Evolutionary conservation across 2,888 invertebrate species (phyloP).

Genomic region (Branchellion lobata): DNA sequence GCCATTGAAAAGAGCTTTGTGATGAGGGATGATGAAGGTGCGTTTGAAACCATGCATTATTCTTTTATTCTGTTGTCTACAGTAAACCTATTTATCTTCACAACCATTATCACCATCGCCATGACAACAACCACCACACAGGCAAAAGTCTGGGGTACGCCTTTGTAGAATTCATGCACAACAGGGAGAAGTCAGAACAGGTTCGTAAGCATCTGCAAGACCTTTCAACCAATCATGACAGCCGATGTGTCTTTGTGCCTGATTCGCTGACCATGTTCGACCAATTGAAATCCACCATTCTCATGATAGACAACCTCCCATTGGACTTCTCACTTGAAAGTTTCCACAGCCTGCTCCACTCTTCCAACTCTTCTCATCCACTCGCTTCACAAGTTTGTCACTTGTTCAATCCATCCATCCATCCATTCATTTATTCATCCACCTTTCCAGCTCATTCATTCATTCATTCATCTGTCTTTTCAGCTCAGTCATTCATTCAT

Average conservation of each 20-base stretch:
- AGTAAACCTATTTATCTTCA: neutral
- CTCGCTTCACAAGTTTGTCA: conserved; percentile 28
- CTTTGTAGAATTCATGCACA: conserved; percentile 65
- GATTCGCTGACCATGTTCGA: conserved; percentile 63
- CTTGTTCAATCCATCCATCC: too few species aligned
- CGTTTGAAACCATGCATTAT: conserved; percentile 42
- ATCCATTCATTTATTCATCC: too few species aligned
- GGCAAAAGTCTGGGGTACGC: conserved; percentile 67
- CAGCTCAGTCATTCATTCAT: too few species aligned
- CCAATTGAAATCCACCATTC: conserved; percentile 65
- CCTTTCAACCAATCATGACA: conserved; percentile 59
- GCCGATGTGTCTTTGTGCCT: conserved; percentile 66
- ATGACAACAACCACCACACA: too few species aligned
- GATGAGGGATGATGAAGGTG: conserved; percentile 64
- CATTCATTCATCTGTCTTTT: too few species aligned
- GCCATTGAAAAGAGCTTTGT: conserved; percentile 64
- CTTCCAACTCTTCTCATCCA: neutral
- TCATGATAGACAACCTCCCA: conserved; percentile 66
- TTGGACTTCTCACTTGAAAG: conserved; percentile 43
- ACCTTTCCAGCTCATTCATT: too few species aligned
- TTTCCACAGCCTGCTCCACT: conserved; percentile 7
- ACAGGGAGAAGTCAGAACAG: conserved; percentile 64
- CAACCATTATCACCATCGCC: neutral
- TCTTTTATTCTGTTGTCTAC: neutral
- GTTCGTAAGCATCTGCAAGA: conserved; percentile 64